phyloP scores from a whole-genome alignment of 1,140 invertebrate species.

The Aplysia californica region DNA sequence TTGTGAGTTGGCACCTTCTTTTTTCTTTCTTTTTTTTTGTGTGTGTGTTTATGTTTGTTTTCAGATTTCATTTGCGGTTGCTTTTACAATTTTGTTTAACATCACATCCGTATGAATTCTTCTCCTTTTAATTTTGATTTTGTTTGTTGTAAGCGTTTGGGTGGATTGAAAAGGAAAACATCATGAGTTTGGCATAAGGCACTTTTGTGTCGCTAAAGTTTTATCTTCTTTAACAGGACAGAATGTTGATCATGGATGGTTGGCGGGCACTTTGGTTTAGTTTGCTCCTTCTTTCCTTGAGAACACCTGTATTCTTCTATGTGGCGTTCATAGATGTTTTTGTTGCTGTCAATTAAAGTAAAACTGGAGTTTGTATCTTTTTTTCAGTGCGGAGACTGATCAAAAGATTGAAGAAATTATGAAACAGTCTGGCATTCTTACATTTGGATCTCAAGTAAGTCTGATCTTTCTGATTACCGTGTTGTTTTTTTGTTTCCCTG shows the following conservation, averaged over 20 bases:
- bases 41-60: too few relatives aligned
- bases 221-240: not conserved
- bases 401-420: conserved; percentile 82
- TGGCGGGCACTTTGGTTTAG: not conserved
- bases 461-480: not conserved
- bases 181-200: not conserved
- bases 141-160: too few relatives aligned
- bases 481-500: too few relatives aligned
- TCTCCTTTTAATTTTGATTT: too few relatives aligned
- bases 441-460: conserved; percentile 76
- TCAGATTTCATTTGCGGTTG: too few relatives aligned
- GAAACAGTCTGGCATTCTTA: conserved; percentile 86
- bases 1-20: too few relatives aligned
- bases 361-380: not conserved
- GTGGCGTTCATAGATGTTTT: not conserved
- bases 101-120: too few relatives aligned
- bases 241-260: not conserved
- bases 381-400: conserved; percentile 70
- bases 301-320: too few relatives aligned
- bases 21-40: too few relatives aligned
- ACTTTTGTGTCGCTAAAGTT: too few relatives aligned
- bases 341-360: not conserved
- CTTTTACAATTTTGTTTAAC: too few relatives aligned
- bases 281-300: not conserved
- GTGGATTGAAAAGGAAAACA: not conserved